Conservation (phyloP, 2,797 vertebrate genomes). For the Hypotaenidia okinawae region DNA sequence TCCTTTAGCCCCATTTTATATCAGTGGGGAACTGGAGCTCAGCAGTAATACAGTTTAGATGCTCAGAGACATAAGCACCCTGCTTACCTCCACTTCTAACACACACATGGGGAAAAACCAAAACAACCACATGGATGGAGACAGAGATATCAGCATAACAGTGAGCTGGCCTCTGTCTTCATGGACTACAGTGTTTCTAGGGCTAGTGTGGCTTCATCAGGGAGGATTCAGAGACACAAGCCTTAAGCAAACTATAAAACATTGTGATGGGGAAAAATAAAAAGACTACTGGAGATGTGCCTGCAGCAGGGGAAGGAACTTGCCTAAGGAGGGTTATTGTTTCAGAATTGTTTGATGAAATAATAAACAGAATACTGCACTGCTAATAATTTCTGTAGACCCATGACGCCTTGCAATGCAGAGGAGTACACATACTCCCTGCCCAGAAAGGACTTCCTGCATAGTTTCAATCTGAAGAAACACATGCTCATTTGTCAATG, state of each 20-base stretch:
- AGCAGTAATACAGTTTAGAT: background rate
- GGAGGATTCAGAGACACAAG: background rate
- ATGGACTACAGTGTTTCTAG: background rate
- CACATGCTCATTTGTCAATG: background rate
- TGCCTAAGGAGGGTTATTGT: background rate
- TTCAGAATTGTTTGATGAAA: constrained; percentile 45
- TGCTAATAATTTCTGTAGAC: constrained; percentile 18
- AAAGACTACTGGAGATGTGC: background rate
- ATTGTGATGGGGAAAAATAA: background rate
- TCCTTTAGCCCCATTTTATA: background rate
- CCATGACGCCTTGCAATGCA: constrained; percentile 6
- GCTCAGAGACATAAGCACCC: background rate
- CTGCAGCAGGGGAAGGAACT: background rate
- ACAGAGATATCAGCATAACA: background rate
- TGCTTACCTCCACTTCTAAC: background rate
- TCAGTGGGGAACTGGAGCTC: background rate
- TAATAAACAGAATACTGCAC: constrained; percentile 41
- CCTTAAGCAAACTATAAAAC: background rate
- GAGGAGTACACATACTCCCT: constrained; percentile 21
- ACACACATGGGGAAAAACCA: background rate
- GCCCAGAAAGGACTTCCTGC: constrained; percentile 30
- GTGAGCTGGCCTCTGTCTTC: background rate
- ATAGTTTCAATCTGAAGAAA: background rate
- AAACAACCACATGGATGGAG: no score
- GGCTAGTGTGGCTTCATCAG: background rate